Base-by-base conservation (phyloP, 2,888 invertebrate genomes). In the Poecilus cupreus region DNA sequence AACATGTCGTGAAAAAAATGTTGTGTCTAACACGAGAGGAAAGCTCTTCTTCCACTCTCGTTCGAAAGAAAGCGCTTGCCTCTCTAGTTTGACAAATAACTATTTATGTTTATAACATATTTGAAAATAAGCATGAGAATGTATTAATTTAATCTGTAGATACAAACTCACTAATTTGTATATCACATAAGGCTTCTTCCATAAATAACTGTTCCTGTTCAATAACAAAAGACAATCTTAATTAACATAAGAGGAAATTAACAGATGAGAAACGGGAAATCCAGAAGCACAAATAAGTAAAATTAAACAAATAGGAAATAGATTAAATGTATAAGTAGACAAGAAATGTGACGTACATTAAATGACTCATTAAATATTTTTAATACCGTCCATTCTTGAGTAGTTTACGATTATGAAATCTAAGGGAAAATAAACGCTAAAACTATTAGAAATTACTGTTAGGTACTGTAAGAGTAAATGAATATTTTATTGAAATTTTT, bases 371-470 rank as follows among this genome's bases (percentile, higher is more conserved):
- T 20, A 43, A 54, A 70, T 80, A 39, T 70, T 51, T 26, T 68
- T 26, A 46, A 72, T 54, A 80, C 80, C 80, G 80, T 80, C 80
- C 80, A 80, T 39, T 24, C 57, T 54, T 43, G 49, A 16, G 57
- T 77, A 26, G 18, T 43, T 3, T 43, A 80, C 39, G 72, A 70
- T 68, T 70, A 76, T 37, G 54, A 80, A 57, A n/a, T 57, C 18
- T 68, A 80, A 80, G 80, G 80, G 80, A 80, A 80, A 80, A 80
- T 80, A 80, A 80, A 72, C 80, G 80, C 80, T 80, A 72, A 80
- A 80, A 72, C 26, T 49, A 37, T 51, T 68, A 79, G 70, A 68
- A 6, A 22, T 70, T 39, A 70, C 10, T 13, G 3, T 26, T 60
- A 60, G 32, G 20, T 60, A 60, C 5, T 10, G 20, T 24, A 20